Conservation (phyloP, 2,113 vertebrate species). For the Scomber scombrus region DNA sequence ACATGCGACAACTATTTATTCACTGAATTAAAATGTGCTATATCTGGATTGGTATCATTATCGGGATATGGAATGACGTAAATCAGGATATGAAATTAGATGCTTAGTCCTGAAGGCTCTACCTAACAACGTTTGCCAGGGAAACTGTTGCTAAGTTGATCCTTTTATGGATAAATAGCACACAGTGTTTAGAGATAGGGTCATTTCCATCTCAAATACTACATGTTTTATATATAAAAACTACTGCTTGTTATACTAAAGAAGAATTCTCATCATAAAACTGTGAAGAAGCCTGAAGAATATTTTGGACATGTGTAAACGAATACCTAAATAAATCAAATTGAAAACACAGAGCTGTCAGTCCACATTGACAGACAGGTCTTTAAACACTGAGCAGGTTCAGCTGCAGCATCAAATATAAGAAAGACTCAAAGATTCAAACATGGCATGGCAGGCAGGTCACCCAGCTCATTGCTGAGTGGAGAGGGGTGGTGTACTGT, state of each 20-base stretch:
- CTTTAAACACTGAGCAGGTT: neutral
- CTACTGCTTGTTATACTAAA: no score
- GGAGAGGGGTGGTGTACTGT: no score
- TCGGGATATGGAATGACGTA: no score
- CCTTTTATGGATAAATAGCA: conserved; percentile 3
- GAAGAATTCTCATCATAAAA: no score
- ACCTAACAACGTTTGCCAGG: conserved; percentile 9
- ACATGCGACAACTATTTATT: no score
- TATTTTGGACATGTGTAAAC: no score
- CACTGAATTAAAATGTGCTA: no score
- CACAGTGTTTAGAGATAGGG: conserved; percentile 10
- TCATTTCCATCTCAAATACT: neutral
- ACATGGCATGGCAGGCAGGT: neutral
- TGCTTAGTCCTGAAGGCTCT: conserved; percentile 3
- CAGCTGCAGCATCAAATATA: neutral
- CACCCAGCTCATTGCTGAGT: neutral
- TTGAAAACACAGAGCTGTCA: no score
- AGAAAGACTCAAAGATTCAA: neutral
- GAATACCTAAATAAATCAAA: no score
- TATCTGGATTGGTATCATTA: no score
- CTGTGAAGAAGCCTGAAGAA: no score
- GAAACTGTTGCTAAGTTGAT: conserved; percentile 7
- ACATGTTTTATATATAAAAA: neutral
- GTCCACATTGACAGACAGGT: neutral
- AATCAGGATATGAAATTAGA: no score